Evolutionary conservation across 2,797 vertebrate genomes (phyloP).

Genomic region (Epinephelus coioides): DNA sequence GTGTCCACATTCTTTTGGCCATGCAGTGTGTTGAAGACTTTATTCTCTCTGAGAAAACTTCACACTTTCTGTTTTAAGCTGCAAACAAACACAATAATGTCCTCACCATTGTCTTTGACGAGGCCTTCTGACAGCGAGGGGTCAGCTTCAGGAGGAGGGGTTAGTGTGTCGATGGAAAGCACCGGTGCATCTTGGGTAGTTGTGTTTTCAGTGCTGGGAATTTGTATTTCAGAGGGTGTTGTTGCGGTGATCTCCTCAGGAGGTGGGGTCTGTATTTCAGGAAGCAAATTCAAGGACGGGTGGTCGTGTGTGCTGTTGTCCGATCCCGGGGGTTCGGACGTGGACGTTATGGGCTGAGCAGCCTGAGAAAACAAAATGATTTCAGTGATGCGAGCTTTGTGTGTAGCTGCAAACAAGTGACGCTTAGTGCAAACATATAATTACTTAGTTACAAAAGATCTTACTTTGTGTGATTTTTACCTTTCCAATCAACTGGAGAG

Average conservation of each 20-base stretch:
- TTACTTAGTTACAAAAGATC: constrained; percentile 39
- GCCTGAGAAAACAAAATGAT: constrained; percentile 51
- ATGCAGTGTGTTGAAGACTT: too few relatives aligned
- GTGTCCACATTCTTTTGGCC: background rate
- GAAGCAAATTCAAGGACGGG: constrained; percentile 63
- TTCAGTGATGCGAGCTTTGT: background rate
- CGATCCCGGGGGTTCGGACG: constrained; percentile 34
- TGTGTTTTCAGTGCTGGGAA: constrained; percentile 63
- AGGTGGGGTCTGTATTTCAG: constrained; percentile 85
- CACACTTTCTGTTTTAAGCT: too few relatives aligned
- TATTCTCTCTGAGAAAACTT: background rate
- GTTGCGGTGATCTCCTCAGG: constrained; percentile 76
- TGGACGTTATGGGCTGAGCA: constrained; percentile 41
- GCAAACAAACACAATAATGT: background rate
- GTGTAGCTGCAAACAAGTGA: background rate
- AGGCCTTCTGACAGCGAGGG: constrained; percentile 57
- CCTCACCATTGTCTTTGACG: constrained; percentile 73
- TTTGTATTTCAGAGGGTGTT: constrained; percentile 60
- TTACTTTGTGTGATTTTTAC: constrained; percentile 71
- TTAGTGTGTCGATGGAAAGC: constrained; percentile 84
- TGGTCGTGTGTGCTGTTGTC: constrained; percentile 59
- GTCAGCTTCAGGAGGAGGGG: constrained; percentile 85
- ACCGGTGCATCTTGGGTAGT: constrained; percentile 72
- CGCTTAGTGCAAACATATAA: background rate
- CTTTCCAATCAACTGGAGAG: constrained; percentile 84